Evolutionary conservation across 2,797 vertebrate genomes (phyloP).

Genomic region (Aulostomus chinensis): DNA sequence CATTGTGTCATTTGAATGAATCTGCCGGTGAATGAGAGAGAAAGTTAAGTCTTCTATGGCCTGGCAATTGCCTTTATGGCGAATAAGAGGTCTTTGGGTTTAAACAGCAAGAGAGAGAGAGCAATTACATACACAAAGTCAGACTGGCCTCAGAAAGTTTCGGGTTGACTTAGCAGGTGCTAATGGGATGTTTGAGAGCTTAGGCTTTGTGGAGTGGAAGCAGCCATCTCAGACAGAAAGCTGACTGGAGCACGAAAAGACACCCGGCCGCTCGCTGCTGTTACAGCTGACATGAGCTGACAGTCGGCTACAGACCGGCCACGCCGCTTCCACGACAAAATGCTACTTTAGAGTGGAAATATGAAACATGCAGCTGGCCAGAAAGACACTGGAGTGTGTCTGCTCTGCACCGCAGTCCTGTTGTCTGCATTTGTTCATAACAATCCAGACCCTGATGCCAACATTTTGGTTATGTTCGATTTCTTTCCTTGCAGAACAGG

Average conservation of each 20-base stretch:
- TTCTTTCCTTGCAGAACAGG: too few relatives aligned
- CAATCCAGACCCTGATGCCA: too few relatives aligned
- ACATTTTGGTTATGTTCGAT: too few relatives aligned
- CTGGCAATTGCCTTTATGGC: slow-evolving; percentile 43
- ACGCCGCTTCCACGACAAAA: slow-evolving; percentile 42
- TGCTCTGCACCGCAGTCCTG: too few relatives aligned
- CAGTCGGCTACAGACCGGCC: slow-evolving; percentile 37
- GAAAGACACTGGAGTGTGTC: too few relatives aligned
- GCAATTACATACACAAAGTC: slow-evolving; percentile 72
- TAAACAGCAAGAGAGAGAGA: slow-evolving; percentile 45
- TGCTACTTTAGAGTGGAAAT: background rate
- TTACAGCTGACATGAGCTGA: slow-evolving; percentile 56
- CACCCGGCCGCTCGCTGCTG: slow-evolving; percentile 42
- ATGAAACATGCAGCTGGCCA: slow-evolving; percentile 30
- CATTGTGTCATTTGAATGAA: slow-evolving; percentile 31
- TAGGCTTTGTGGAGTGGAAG: slow-evolving; percentile 54
- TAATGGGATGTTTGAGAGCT: slow-evolving; percentile 69
- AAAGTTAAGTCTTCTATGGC: slow-evolving; percentile 49
- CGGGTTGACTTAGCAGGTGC: slow-evolving; percentile 69
- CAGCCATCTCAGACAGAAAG: slow-evolving; percentile 51
- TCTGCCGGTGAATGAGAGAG: slow-evolving; percentile 37
- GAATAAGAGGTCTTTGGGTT: slow-evolving; percentile 49
- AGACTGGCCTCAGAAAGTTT: slow-evolving; percentile 62
- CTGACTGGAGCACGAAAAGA: slow-evolving; percentile 62
- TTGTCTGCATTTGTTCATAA: slow-evolving; percentile 48